A percentile compares a stretch with the other conserved stretches of the same genome.
Evolutionary conservation across 2,113 vertebrate species (phyloP).

Genomic region (Erythrocebus patas): DNA sequence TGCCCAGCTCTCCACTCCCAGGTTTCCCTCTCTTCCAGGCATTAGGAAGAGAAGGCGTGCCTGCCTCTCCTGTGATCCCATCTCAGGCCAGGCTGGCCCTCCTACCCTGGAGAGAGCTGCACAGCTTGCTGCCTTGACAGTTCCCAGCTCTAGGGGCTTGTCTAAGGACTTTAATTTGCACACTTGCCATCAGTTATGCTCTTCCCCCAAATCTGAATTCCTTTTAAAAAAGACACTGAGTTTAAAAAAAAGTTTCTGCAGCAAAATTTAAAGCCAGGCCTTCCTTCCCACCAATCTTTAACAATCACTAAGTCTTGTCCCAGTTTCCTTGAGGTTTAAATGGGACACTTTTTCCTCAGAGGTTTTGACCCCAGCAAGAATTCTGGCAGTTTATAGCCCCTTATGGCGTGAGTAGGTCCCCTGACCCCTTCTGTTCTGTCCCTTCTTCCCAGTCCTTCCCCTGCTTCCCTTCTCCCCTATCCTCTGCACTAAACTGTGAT

Average conservation of each 20-base stretch:
- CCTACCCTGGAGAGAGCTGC: background rate
- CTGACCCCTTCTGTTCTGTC: background rate
- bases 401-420: background rate
- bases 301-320: background rate
- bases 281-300: background rate
- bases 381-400: background rate
- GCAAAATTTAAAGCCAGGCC: background rate
- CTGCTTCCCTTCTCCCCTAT: background rate
- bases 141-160: background rate
- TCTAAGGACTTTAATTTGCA: background rate
- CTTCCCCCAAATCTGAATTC: background rate
- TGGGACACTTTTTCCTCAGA: background rate
- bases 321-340: background rate
- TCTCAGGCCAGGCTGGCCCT: background rate
- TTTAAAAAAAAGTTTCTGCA: background rate
- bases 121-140: background rate
- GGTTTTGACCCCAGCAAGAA: background rate
- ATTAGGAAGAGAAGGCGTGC: background rate
- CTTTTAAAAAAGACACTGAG: background rate
- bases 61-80: background rate
- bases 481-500: background rate
- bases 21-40: background rate
- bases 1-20: background rate
- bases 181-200: background rate
- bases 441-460: background rate